phyloP scores from a whole-genome alignment of 2,888 invertebrate genomes.

The Melanostoma scalare region DNA sequence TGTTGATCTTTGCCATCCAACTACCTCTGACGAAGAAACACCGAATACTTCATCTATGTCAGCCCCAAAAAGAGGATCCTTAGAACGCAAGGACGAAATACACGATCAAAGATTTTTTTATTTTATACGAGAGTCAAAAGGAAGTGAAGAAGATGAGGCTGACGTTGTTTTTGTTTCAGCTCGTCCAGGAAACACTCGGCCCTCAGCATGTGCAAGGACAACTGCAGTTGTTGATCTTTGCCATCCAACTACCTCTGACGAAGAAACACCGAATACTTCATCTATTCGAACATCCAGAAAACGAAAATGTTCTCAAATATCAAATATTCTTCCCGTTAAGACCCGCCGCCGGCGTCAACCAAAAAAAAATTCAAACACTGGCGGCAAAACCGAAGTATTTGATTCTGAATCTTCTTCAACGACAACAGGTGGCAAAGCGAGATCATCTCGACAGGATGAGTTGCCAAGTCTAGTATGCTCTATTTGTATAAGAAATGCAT shows the following conservation, averaged over 20 bases:
- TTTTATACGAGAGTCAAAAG: constrained; percentile 45
- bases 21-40: neutral
- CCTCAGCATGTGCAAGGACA: constrained; percentile 47
- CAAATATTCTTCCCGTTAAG: neutral
- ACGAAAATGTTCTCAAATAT: neutral
- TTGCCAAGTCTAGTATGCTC: constrained; percentile 51
- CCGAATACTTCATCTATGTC: constrained; percentile 3
- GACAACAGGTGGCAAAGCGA: neutral
- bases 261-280: constrained; percentile 1
- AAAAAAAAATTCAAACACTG: constrained; percentile 18
- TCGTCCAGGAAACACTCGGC: constrained; percentile 53
- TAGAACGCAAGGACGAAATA: too few relatives aligned
- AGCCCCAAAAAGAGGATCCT: constrained; percentile 1
- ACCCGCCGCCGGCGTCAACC: constrained; percentile 27
- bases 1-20: constrained; percentile 59
- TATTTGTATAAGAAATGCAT: constrained; percentile 65
- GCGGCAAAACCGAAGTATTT: neutral
- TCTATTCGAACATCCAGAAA: constrained; percentile 9
- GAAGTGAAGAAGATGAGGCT: too few relatives aligned
- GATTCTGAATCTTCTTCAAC: neutral
- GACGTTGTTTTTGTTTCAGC: constrained; percentile 68
- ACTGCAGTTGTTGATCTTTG: constrained; percentile 61
- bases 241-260: constrained; percentile 24
- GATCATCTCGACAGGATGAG: neutral
- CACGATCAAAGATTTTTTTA: constrained; percentile 55